phyloP scores from a whole-genome alignment of 2,797 vertebrate species.

The Malacoctenus gilli region DNA sequence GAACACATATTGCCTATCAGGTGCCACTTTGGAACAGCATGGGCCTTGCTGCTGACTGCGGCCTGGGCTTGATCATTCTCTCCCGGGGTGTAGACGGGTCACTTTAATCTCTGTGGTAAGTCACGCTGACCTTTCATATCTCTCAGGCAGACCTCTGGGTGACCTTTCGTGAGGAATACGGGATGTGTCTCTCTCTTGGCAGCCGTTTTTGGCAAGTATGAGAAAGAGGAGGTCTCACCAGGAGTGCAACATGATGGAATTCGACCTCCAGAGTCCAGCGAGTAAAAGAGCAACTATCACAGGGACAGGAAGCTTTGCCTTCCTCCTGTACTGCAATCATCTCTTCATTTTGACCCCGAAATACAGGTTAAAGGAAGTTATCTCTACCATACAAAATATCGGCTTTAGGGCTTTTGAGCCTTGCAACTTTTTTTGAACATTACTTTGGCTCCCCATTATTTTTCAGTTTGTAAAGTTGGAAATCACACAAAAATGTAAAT shows the following conservation, averaged over 20 bases:
- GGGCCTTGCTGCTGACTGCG: slow-evolving; percentile 30
- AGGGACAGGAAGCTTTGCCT: neutral
- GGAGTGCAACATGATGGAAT: slow-evolving; percentile 15
- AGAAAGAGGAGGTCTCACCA: slow-evolving; percentile 31
- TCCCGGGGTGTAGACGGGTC: slow-evolving; percentile 42
- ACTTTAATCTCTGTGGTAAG: slow-evolving; percentile 61
- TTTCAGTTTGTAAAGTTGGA: slow-evolving; percentile 3
- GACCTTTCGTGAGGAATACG: slow-evolving; percentile 51
- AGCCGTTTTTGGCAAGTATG: slow-evolving; percentile 33
- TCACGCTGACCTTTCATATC: slow-evolving; percentile 58
- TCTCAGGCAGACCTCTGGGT: slow-evolving; percentile 41
- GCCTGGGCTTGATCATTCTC: slow-evolving; percentile 46
- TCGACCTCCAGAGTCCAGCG: neutral
- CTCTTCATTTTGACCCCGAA: neutral
- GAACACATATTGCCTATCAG: slow-evolving; percentile 24
- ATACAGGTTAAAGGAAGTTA: slow-evolving; percentile 8
- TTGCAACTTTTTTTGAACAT: no score
- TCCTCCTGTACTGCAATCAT: slow-evolving; percentile 1
- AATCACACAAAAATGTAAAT: no score
- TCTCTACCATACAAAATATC: neutral
- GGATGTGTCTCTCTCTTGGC: slow-evolving; percentile 39
- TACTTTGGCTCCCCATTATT: no score
- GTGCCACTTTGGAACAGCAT: slow-evolving; percentile 15
- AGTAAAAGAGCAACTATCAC: neutral
- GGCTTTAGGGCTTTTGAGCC: slow-evolving; percentile 1